A percentile compares a stretch with the other conserved stretches of the same genome.
These are phyloP conservation scores for Conger conger DNA, from an alignment of 2,113 vertebrate genomes.

Conservation along the genomic window DNA sequence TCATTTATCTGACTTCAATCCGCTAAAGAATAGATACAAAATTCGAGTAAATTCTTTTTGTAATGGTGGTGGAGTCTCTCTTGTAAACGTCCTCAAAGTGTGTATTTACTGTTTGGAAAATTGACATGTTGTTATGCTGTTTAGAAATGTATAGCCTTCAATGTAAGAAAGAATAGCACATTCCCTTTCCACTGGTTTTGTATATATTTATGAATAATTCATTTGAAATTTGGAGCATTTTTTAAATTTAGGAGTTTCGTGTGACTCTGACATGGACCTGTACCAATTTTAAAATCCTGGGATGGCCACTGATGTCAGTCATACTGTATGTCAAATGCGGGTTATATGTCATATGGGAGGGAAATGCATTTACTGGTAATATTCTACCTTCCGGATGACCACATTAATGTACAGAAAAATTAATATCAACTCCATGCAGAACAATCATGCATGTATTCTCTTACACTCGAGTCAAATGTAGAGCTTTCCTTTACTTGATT, in stretches of 20 bases:
- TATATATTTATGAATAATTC: not conserved
- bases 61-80: no score
- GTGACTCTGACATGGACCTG: constrained; percentile 36
- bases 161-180: not conserved
- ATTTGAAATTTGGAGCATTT: no score
- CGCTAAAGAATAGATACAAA: not conserved
- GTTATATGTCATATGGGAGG: no score
- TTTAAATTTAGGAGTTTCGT: not conserved
- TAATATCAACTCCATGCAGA: constrained; percentile 54
- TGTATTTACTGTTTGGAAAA: not conserved
- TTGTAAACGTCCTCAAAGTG: not conserved
- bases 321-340: constrained; percentile 60
- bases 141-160: not conserved
- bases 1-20: not conserved
- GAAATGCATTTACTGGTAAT: constrained; percentile 53
- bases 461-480: constrained; percentile 57
- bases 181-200: not conserved
- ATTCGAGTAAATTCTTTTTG: not conserved
- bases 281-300: constrained; percentile 36
- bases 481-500: constrained; percentile 51
- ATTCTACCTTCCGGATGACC: constrained; percentile 61
- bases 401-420: constrained; percentile 61
- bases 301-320: constrained; percentile 49
- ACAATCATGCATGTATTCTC: constrained; percentile 53
- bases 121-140: not conserved